A percentile compares a stretch with the other conserved stretches of the same genome.
Evolutionary conservation across 1,140 invertebrate species (phyloP).

Genomic region (Dendroctonus ponderosae): DNA sequence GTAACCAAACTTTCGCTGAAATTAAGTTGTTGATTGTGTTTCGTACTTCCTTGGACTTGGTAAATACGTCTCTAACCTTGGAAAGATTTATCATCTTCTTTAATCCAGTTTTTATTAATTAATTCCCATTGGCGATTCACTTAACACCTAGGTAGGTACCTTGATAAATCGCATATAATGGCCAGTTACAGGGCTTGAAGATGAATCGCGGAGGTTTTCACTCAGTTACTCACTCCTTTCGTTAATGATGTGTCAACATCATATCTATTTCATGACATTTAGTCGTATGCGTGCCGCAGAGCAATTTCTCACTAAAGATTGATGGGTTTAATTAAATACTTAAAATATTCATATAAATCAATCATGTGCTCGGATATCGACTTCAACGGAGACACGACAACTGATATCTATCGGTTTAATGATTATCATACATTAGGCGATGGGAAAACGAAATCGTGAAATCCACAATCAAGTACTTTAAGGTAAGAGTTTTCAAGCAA

Average conservation of each 20-base stretch:
- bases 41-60: no score
- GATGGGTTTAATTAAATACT: conserved; percentile 20
- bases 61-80: no score
- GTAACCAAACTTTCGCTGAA: not conserved
- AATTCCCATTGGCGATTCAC: no score
- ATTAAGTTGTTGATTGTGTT: conserved; percentile 8
- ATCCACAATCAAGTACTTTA: no score
- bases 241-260: conserved; percentile 17
- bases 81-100: no score
- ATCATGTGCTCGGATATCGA: conserved; percentile 19
- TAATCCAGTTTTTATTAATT: no score
- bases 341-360: conserved; percentile 23
- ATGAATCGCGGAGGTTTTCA: not conserved
- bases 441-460: no score
- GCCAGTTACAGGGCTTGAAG: no score
- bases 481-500: no score
- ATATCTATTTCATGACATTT: conserved; percentile 16
- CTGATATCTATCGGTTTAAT: conserved; percentile 16
- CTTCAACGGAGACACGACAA: conserved; percentile 13
- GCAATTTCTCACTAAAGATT: conserved; percentile 16
- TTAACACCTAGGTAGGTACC: no score
- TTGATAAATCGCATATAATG: no score
- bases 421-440: conserved; percentile 10
- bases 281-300: conserved; percentile 9
- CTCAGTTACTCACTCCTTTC: not conserved